Conservation (phyloP, 2,888 invertebrate genomes). For the Thecocarcelia acutangulata region DNA sequence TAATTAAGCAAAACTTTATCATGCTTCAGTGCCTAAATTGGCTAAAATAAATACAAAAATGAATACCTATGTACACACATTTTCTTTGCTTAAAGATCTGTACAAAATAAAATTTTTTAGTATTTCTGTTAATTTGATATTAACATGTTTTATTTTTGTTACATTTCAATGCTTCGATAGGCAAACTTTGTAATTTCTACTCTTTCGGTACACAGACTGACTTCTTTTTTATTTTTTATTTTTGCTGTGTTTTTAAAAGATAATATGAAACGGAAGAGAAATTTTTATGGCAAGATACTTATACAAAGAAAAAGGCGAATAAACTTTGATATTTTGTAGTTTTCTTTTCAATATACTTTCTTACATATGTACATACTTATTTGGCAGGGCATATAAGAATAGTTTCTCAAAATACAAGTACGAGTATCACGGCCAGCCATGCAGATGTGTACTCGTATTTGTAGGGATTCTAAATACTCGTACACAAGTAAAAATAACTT, state of each 20-base stretch:
- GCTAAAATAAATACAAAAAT: constrained; percentile 35
- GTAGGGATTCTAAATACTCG: constrained; percentile 50
- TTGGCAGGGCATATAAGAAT: constrained; percentile 29
- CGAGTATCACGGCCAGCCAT: no score
- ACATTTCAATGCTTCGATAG: constrained; percentile 62
- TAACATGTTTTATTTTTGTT: constrained; percentile 40
- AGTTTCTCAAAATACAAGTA: constrained; percentile 22
- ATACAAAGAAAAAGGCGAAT: constrained; percentile 58
- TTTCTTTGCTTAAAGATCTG: constrained; percentile 29
- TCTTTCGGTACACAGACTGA: constrained; percentile 17
- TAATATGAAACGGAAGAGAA: constrained; percentile 62
- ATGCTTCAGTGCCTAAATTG: constrained; percentile 60
- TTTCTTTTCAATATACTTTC: no score
- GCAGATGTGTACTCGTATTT: constrained; percentile 38
- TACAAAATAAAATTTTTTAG: constrained; percentile 22
- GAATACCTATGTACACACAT: constrained; percentile 21
- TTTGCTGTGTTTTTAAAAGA: neutral
- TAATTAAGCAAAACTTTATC: constrained; percentile 25
- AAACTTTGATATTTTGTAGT: constrained; percentile 38
- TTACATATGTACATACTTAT: neutral
- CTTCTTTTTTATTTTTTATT: no score
- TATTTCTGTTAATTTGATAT: constrained; percentile 53
- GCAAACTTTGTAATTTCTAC: constrained; percentile 52
- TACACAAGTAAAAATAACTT: constrained; percentile 62
- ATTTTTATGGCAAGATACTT: constrained; percentile 6